phyloP scores from a whole-genome alignment of 2,888 invertebrate species.

The Spodoptera picta region DNA sequence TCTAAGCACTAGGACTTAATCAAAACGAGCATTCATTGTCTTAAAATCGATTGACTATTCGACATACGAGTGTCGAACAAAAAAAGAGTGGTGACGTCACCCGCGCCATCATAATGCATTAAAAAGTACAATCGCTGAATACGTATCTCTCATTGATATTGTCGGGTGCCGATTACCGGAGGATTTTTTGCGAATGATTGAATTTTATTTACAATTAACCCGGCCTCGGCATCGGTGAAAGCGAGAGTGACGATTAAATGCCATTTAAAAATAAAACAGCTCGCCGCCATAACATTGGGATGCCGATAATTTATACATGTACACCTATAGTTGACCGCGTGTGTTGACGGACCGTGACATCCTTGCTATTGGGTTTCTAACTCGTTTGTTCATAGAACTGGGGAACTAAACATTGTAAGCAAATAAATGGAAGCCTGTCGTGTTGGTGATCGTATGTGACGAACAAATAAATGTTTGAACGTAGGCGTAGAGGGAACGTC shows the following conservation, averaged over 20 bases:
- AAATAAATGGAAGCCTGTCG: no score
- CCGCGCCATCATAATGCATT: constrained; percentile 57
- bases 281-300: constrained; percentile 78
- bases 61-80: constrained; percentile 47
- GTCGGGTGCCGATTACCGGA: constrained; percentile 81
- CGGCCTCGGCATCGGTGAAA: constrained; percentile 80
- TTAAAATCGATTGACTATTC: constrained; percentile 30
- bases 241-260: constrained; percentile 87
- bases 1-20: constrained; percentile 26
- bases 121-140: constrained; percentile 66
- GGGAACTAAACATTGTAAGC: background rate
- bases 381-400: background rate
- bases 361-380: constrained; percentile 14
- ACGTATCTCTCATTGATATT: constrained; percentile 82
- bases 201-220: constrained; percentile 89
- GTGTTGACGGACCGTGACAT: background rate
- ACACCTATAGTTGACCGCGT: constrained; percentile 34
- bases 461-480: no score
- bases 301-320: constrained; percentile 69
- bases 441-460: no score
- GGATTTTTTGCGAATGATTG: constrained; percentile 87
- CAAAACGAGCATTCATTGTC: constrained; percentile 39
- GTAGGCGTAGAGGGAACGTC: constrained; percentile 74
- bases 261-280: constrained; percentile 88
- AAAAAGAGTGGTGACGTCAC: constrained; percentile 60